Evolutionary conservation across 2,797 vertebrate genomes (phyloP).

Genomic region (Hippopotamyrus pictus): DNA sequence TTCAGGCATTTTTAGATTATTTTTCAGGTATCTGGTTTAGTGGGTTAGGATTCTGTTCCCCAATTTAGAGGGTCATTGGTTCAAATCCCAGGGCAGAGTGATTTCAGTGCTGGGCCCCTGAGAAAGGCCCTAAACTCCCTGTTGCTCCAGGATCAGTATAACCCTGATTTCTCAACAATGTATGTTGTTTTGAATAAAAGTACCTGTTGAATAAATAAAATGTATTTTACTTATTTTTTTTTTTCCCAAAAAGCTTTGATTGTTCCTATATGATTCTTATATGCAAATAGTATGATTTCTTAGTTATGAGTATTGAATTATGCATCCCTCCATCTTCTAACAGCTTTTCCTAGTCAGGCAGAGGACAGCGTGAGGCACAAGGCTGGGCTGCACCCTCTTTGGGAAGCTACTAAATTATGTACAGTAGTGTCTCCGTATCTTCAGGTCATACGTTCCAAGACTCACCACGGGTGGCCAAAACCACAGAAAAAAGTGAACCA

Average conservation of each 20-base stretch:
- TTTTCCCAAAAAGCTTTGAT: background rate
- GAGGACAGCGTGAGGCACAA: background rate
- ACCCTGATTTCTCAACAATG: background rate
- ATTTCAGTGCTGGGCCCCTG: background rate
- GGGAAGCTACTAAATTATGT: background rate
- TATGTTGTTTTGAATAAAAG: background rate
- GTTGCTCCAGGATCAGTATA: background rate
- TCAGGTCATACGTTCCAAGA: background rate
- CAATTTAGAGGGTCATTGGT: background rate
- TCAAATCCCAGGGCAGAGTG: background rate
- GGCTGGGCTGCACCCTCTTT: background rate
- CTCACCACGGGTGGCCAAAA: background rate
- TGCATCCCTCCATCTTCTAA: background rate
- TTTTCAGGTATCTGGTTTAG: background rate
- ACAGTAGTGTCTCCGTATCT: background rate
- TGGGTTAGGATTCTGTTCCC: background rate
- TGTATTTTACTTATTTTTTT: background rate
- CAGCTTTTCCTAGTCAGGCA: background rate
- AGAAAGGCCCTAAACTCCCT: background rate
- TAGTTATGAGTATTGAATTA: background rate
- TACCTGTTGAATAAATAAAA: background rate
- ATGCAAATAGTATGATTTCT: background rate
- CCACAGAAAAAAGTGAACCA: background rate
- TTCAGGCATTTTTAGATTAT: background rate
- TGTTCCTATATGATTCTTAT: background rate